These are phyloP conservation scores for Magallana angulata DNA, from an alignment of 1,140 invertebrate genomes.

Conservation along the genomic window DNA sequence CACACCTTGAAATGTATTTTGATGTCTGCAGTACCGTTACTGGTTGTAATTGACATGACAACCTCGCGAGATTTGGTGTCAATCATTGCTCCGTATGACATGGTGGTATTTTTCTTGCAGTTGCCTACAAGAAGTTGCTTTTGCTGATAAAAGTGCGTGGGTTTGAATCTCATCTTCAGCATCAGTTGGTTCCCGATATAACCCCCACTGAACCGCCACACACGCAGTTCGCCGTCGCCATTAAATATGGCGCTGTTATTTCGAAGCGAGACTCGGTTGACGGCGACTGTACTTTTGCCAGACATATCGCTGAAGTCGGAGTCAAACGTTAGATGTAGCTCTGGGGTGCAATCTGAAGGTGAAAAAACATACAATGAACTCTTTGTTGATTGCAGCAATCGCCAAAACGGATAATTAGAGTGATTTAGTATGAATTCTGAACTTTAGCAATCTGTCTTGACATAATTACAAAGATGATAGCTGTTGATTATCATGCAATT, in stretches of 20 bases:
- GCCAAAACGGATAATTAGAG: neutral
- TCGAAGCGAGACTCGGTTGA: neutral
- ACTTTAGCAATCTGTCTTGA: neutral
- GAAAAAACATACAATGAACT: neutral
- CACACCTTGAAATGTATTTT: slow-evolving; percentile 22
- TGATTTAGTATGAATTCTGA: neutral
- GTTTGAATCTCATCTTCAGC: slow-evolving; percentile 1
- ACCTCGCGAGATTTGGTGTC: slow-evolving; percentile 1
- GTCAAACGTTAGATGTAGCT: neutral
- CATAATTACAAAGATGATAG: too few relatives aligned
- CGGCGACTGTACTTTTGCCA: neutral
- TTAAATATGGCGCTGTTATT: slow-evolving; percentile 1
- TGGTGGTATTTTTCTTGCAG: neutral
- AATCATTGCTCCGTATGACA: slow-evolving; percentile 4
- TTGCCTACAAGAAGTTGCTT: neutral
- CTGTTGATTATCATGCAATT: too few relatives aligned
- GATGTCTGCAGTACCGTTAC: neutral
- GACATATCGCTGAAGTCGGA: neutral
- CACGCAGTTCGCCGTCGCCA: neutral
- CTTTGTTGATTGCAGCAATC: too few relatives aligned
- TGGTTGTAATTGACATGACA: neutral
- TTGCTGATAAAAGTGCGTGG: neutral
- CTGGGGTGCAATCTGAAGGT: slow-evolving; percentile 6
- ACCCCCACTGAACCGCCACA: neutral
- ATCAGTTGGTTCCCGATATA: slow-evolving; percentile 17